These are phyloP conservation scores for Coreius guichenoti DNA, from an alignment of 2,797 vertebrate species.

Conservation along the genomic window DNA sequence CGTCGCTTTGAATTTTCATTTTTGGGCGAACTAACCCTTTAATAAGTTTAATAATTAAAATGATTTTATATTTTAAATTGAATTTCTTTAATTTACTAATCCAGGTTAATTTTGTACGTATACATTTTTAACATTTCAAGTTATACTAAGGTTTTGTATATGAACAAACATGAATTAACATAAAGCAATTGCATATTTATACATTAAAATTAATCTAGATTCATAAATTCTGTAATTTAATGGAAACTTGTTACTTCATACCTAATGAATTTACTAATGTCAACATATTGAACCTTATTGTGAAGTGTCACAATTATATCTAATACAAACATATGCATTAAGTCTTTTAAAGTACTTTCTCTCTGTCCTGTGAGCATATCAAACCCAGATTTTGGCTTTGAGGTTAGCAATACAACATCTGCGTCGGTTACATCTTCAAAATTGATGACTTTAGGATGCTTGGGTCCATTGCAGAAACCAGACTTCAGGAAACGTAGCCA, in stretches of 20 bases:
- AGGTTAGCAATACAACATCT: background rate
- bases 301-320: background rate
- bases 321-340: background rate
- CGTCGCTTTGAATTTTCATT: no score
- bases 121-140: background rate
- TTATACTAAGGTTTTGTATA: background rate
- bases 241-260: background rate
- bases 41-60: background rate
- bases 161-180: background rate
- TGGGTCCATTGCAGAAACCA: background rate
- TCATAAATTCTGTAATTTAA: background rate
- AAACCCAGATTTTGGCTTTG: slow-evolving; percentile 11
- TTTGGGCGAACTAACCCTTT: no score
- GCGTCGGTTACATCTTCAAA: slow-evolving; percentile 23
- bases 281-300: background rate
- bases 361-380: background rate
- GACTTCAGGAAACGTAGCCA: slow-evolving; percentile 9
- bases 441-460: slow-evolving; percentile 33
- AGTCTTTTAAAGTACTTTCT: background rate
- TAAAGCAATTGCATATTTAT: background rate
- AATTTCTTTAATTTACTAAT: background rate
- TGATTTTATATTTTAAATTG: background rate
- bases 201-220: background rate
- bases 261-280: background rate
- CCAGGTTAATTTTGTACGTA: background rate